phyloP scores from a whole-genome alignment of 2,797 vertebrate species.

The Steatocranus sp. region DNA sequence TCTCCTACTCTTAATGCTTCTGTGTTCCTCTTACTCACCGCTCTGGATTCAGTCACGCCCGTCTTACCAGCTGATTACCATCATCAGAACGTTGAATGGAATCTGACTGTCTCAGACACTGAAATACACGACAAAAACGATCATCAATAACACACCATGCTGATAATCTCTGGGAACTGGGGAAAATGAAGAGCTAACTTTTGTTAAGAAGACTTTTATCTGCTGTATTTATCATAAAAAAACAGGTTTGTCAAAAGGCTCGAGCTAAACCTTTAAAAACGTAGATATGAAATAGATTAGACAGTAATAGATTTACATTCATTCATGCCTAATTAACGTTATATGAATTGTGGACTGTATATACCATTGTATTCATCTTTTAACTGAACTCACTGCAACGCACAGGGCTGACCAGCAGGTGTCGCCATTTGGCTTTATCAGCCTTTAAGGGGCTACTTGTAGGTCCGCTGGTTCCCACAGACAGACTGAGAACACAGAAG shows the following conservation, averaged over 20 bases:
- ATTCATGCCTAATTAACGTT: rapidly evolving
- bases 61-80: background rate
- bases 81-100: rapidly evolving
- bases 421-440: background rate
- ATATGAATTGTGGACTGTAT: background rate
- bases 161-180: background rate
- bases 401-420: background rate
- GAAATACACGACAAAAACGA: rapidly evolving
- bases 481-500: background rate
- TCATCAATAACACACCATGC: background rate
- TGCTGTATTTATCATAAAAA: background rate
- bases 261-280: background rate
- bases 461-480: background rate
- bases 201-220: conserved; percentile 30
- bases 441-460: background rate
- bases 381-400: background rate
- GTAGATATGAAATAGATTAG: rapidly evolving
- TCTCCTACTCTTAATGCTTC: background rate
- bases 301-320: background rate
- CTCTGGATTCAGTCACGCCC: rapidly evolving
- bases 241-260: background rate
- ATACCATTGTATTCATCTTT: background rate
- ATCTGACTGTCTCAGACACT: background rate
- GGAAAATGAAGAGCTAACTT: conserved; percentile 48
- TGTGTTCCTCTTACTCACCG: rapidly evolving